These are phyloP conservation scores for Tetranychus cinnabarinus DNA, from an alignment of 1,140 invertebrate genomes.

Conservation along the genomic window DNA sequence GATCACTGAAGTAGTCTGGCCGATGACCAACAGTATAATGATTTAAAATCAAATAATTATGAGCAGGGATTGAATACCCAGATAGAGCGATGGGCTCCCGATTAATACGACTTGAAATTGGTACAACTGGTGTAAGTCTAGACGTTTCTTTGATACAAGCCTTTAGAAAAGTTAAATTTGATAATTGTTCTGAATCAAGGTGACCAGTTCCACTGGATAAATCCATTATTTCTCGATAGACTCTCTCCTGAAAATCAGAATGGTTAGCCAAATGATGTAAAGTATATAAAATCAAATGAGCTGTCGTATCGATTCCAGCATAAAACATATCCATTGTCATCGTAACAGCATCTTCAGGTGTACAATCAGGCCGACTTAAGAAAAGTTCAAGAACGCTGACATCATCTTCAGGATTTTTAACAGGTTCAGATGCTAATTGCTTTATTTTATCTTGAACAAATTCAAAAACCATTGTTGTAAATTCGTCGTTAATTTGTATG, in stretches of 20 bases:
- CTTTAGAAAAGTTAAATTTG: constrained; percentile 11
- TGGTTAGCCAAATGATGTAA: constrained; percentile 22
- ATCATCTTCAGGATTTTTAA: background rate
- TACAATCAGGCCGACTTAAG: background rate
- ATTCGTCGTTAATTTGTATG: background rate
- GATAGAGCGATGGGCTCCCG: constrained; percentile 17
- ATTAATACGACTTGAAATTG: background rate
- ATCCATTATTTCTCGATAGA: constrained; percentile 20
- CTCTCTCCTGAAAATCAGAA: constrained; percentile 19
- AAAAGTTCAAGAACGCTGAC: background rate
- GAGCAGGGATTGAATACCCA: constrained; percentile 17
- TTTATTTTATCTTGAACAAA: background rate
- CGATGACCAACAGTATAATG: constrained; percentile 35
- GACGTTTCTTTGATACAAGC: constrained; percentile 16
- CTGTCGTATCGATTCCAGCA: constrained; percentile 55
- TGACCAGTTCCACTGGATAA: background rate
- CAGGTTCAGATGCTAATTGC: background rate
- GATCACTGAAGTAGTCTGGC: constrained; percentile 35
- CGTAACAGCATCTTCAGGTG: constrained; percentile 39
- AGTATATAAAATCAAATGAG: constrained; percentile 19
- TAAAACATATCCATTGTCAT: constrained; percentile 56
- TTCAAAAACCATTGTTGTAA: background rate
- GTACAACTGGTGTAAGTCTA: constrained; percentile 3
- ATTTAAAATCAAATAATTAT: constrained; percentile 21
- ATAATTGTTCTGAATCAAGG: background rate